A percentile compares a stretch with the other conserved stretches of the same genome.
Evolutionary conservation across 2,113 vertebrate genomes (phyloP).

Genomic region (Tenrec ecaudatus): DNA sequence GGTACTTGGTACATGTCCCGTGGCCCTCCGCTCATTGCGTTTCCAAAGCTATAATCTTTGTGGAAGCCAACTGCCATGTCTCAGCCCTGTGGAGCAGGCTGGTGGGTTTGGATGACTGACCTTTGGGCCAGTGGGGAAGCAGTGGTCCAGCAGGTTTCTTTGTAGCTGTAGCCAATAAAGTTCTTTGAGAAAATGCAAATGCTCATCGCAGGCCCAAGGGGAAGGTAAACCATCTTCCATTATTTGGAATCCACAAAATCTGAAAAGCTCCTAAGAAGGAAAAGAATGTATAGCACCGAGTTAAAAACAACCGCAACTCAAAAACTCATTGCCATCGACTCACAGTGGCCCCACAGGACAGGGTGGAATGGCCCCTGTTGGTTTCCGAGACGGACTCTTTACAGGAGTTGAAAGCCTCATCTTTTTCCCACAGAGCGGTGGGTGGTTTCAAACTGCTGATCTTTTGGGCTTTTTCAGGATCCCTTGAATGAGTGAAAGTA

Average conservation of each 20-base stretch:
- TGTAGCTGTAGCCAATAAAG: background rate
- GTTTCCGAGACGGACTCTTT: background rate
- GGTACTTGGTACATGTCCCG: background rate
- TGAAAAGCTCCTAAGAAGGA: background rate
- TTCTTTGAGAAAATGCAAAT: slow-evolving; percentile 40
- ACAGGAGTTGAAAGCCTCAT: too few species aligned
- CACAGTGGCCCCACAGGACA: too few species aligned
- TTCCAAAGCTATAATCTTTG: background rate
- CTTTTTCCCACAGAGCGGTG: too few species aligned
- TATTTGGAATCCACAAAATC: background rate
- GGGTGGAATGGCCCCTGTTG: too few species aligned
- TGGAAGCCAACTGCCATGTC: background rate
- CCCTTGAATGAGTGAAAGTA: background rate
- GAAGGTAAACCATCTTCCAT: background rate
- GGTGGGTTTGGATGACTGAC: background rate
- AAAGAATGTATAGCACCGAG: too few species aligned
- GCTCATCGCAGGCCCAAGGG: background rate
- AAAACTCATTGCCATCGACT: too few species aligned
- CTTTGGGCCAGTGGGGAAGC: background rate
- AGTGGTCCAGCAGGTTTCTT: background rate
- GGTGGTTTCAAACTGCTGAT: too few species aligned
- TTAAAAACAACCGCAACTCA: too few species aligned
- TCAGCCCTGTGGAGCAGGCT: background rate
- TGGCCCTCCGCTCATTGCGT: background rate
- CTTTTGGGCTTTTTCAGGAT: too few species aligned